These are phyloP conservation scores for Proisotoma minuta DNA, from an alignment of 2,888 invertebrate genomes.

Conservation along the genomic window DNA sequence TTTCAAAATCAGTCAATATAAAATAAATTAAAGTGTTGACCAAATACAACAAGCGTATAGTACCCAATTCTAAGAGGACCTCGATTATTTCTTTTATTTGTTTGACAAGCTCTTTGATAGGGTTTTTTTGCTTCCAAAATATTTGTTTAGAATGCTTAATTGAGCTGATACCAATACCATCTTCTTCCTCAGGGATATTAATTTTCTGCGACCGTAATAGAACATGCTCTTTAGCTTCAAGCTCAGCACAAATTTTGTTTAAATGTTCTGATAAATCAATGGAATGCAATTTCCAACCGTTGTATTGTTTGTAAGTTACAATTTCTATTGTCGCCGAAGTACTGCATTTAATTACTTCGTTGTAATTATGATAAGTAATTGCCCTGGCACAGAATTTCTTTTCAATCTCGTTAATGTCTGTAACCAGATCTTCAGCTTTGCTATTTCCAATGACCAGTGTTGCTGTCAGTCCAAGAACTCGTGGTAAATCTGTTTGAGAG, in stretches of 20 bases:
- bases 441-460: conserved; percentile 68
- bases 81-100: neutral
- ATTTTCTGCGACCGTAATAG: no score
- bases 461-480: conserved; percentile 79
- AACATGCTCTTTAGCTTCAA: no score
- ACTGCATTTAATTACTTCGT: conserved; percentile 51
- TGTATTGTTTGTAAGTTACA: no score
- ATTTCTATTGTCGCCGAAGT: neutral
- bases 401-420: conserved; percentile 59
- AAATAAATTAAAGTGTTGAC: no score
- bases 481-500: conserved; percentile 55
- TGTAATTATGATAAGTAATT: conserved; percentile 59
- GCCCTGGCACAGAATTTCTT: conserved; percentile 67
- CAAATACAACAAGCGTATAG: no score
- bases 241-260: no score
- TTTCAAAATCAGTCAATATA: no score
- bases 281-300: no score
- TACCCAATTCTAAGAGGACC: neutral
- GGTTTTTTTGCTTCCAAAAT: neutral
- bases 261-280: no score
- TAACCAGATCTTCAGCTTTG: conserved; percentile 46
- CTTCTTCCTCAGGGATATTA: no score
- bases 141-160: no score
- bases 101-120: neutral
- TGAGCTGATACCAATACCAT: no score